phyloP scores from a whole-genome alignment of 2,797 vertebrate species.

The Martes flavigula region DNA sequence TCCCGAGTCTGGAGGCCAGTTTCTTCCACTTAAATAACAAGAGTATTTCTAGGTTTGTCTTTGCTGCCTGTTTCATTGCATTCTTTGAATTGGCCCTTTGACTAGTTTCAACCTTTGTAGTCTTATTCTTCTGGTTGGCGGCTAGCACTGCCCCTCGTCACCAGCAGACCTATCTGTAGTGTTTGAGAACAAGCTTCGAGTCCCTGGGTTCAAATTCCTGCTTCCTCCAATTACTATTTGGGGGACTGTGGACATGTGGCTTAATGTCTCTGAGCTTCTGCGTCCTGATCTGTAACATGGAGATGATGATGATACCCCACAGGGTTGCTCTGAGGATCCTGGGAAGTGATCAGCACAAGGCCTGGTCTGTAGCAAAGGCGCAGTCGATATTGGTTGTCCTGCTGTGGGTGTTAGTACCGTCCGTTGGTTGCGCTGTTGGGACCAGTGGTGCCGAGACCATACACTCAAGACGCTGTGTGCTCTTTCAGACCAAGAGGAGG shows the following conservation, averaged over 20 bases:
- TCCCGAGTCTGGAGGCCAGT: not conserved
- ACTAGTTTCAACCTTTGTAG: not conserved
- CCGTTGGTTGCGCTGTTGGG: not conserved
- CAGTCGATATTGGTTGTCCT: fast-evolving
- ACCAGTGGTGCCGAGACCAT: not conserved
- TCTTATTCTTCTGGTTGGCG: not conserved
- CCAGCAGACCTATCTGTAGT: not conserved
- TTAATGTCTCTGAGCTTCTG: not conserved
- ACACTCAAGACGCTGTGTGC: not conserved
- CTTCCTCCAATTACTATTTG: not conserved
- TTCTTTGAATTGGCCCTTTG: not conserved
- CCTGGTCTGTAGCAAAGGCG: not conserved
- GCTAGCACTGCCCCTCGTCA: not conserved
- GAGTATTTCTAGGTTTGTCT: not conserved
- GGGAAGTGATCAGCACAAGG: not conserved
- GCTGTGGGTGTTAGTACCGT: not conserved
- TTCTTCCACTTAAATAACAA: not conserved
- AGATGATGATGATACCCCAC: not conserved
- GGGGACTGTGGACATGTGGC: not conserved
- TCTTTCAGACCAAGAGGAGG: slow-evolving; percentile 86
- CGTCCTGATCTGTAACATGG: not conserved
- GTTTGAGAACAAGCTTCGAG: not conserved
- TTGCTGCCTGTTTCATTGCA: not conserved
- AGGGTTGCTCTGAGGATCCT: not conserved
- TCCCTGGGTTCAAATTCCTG: not conserved